These are phyloP conservation scores for Lagodon rhomboides DNA, from an alignment of 2,797 vertebrate genomes.

Conservation along the genomic window DNA sequence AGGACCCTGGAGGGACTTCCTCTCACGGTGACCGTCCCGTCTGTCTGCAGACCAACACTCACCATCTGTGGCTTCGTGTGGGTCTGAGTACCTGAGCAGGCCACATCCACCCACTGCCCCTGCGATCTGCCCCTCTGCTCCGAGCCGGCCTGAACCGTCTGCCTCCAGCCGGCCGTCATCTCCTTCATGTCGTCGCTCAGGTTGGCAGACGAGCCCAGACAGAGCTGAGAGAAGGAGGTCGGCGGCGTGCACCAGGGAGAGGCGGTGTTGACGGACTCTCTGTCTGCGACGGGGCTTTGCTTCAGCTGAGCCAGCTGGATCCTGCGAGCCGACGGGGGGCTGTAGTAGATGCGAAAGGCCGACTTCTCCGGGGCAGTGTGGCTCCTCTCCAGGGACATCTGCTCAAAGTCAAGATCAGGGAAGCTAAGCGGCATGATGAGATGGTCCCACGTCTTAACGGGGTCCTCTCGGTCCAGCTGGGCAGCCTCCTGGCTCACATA, in stretches of 20 bases:
- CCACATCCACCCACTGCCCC: constrained; percentile 86
- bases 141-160: constrained; percentile 82
- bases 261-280: constrained; percentile 52
- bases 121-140: constrained; percentile 79
- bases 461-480: constrained; percentile 81
- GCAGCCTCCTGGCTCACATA: constrained; percentile 87
- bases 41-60: constrained; percentile 85
- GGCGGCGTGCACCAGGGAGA: constrained; percentile 78
- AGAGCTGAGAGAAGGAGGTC: constrained; percentile 85
- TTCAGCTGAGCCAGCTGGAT: constrained; percentile 84
- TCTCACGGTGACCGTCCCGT: constrained; percentile 75
- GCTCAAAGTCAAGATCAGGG: constrained; percentile 83
- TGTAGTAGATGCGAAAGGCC: constrained; percentile 94
- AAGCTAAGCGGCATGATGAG: constrained; percentile 84
- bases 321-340: constrained; percentile 92
- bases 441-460: constrained; percentile 89
- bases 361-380: constrained; percentile 96
- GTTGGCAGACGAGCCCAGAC: constrained; percentile 91
- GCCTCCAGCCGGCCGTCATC: constrained; percentile 92
- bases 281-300: constrained; percentile 60
- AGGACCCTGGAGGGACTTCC: constrained; percentile 90
- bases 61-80: constrained; percentile 77
- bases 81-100: constrained; percentile 81
- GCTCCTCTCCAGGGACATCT: constrained; percentile 89
- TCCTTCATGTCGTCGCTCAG: constrained; percentile 99